Percentiles rank a stretch among this genome's conserved stretches.
phyloP scores from a whole-genome alignment of 1,140 invertebrate species.

The honey bee (Apis mellifera) region DNA sequence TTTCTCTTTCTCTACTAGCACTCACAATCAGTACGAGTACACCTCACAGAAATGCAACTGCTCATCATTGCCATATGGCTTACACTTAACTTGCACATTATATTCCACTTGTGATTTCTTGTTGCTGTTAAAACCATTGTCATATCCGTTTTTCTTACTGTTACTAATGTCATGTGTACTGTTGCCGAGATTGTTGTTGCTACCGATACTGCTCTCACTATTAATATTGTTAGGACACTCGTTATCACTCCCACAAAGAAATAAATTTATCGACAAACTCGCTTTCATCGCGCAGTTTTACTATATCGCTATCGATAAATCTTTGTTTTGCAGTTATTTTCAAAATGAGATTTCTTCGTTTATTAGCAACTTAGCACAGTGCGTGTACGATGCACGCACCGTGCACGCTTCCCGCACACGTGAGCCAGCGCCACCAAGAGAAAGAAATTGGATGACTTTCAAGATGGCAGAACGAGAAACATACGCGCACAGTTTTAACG shows the following conservation, averaged over 20 bases:
- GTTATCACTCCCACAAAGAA: slow-evolving; percentile 51
- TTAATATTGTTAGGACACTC: neutral
- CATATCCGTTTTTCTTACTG: slow-evolving; percentile 25
- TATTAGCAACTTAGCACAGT: slow-evolving; percentile 20
- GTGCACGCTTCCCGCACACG: slow-evolving; percentile 44
- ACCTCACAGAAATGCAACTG: slow-evolving; percentile 32
- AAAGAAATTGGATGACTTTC: slow-evolving; percentile 37
- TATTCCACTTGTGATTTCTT: slow-evolving; percentile 51
- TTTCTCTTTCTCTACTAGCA: slow-evolving; percentile 31
- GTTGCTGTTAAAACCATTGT: slow-evolving; percentile 53
- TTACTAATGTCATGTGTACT: neutral
- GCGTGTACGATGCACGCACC: slow-evolving; percentile 44
- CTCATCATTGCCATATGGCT: slow-evolving; percentile 38
- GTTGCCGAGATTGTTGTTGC: neutral
- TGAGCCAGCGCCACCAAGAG: slow-evolving; percentile 22
- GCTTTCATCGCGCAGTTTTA: slow-evolving; percentile 46
- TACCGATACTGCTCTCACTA: neutral
- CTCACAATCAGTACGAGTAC: slow-evolving; percentile 42
- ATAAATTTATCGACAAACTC: slow-evolving; percentile 17
- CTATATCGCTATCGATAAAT: neutral
- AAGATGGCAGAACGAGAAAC: slow-evolving; percentile 43
- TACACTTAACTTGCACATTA: slow-evolving; percentile 33
- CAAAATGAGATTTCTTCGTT: neutral
- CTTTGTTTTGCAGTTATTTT: slow-evolving; percentile 16
- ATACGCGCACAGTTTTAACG: neutral